Evolutionary conservation across 2,888 invertebrate genomes (phyloP).

Genomic region (Nomada fabriciana): DNA sequence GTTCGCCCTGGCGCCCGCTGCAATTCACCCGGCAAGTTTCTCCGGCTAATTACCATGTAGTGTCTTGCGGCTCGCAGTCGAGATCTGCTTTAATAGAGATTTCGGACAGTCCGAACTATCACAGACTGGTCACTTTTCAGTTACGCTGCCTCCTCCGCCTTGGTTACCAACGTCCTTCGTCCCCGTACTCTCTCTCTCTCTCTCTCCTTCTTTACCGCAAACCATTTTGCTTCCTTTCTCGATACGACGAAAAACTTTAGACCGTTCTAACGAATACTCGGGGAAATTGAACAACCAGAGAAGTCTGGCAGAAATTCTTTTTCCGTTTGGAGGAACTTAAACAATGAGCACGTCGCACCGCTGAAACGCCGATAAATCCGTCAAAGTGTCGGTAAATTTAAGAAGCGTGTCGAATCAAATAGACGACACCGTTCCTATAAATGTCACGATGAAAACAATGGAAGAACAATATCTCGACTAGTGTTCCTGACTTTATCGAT

Average conservation of each 20-base stretch:
- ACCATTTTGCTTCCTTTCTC: slow-evolving; percentile 52
- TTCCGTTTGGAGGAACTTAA: background rate
- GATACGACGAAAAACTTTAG: slow-evolving; percentile 54
- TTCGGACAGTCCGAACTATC: slow-evolving; percentile 16
- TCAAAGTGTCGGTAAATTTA: slow-evolving; percentile 43
- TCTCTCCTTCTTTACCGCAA: background rate
- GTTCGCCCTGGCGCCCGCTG: slow-evolving; percentile 70
- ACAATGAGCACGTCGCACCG: background rate
- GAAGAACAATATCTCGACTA: slow-evolving; percentile 46
- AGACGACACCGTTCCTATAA: slow-evolving; percentile 13
- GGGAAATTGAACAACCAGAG: slow-evolving; percentile 56
- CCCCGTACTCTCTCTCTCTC: background rate
- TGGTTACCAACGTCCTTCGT: slow-evolving; percentile 8
- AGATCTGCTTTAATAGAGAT: slow-evolving; percentile 64
- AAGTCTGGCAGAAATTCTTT: slow-evolving; percentile 34
- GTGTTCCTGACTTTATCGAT: background rate
- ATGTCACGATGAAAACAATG: background rate
- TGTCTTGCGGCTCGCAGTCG: slow-evolving; percentile 63
- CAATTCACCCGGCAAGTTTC: slow-evolving; percentile 75
- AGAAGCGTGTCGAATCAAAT: slow-evolving; percentile 37
- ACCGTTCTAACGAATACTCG: slow-evolving; percentile 59
- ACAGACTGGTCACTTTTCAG: slow-evolving; percentile 33
- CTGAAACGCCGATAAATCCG: slow-evolving; percentile 47
- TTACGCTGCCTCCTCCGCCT: background rate
- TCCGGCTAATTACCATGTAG: slow-evolving; percentile 70